Base-by-base conservation (phyloP, 1,140 invertebrate genomes). In the Nebria ingens region DNA sequence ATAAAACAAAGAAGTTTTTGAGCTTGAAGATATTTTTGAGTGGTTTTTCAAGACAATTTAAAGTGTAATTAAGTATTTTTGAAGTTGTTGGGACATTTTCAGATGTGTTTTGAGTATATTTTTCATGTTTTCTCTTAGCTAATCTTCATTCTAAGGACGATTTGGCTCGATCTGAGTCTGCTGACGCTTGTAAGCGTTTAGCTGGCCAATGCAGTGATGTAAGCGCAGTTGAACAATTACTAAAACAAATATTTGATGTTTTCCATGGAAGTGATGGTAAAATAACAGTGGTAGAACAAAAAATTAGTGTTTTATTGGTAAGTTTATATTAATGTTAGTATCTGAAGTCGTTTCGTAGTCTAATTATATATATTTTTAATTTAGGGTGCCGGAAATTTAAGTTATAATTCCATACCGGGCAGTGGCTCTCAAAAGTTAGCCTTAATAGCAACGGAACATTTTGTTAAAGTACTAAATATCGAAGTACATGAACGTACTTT, bases 401-500 rank as follows among this genome's bases (percentile, higher is more conserved):
- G 85, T 64, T 79, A 80, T 54, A 86, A 93, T 65, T 74, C 75
- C 9, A 82, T 91, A 12, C 68, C 74, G 15, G 80, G 78, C 1
- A 76, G 74, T 3, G 75, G 80, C 51, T 66, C 81, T 0, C 71
- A 79, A 57, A 69, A 74, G 57, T 70, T 94, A 53, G 79, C 84
- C 51, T 70, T 77, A 51, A 76, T 72, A 21, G 83, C 84, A 2
- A 74, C 79, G 1, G 76, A 83, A 29, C 76, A 85, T 56, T 87
- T 92, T 65, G 75, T 87, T 13, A 86, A 88, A 65, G 80, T 92
- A 19, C 74, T 97, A 19, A 88, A 93, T 66, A 79, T 79, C 23
- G 94, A 98, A 79, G 87, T 90, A 51, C 92, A 97, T 71, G 94
- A 97, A 73, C 91, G 91, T 62, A 93, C 91, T 1, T 70, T 96